Conservation (phyloP, 2,888 invertebrate species). For the Rotaria macrura region DNA sequence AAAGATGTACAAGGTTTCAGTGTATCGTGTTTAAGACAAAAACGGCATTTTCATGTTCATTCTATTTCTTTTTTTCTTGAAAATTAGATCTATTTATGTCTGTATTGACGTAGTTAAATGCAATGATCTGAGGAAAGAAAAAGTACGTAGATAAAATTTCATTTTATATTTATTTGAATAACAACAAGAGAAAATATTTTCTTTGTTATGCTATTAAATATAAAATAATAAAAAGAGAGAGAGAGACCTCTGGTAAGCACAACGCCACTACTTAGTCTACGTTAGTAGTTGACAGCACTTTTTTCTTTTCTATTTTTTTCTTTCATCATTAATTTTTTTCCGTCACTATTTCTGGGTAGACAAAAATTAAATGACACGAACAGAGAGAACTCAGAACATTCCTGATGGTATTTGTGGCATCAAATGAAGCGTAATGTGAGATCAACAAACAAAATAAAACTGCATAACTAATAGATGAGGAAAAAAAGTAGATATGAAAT, state of each 20-base stretch:
- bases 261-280: too few relatives aligned
- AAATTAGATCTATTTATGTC: too few relatives aligned
- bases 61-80: too few relatives aligned
- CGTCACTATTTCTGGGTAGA: background rate
- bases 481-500: background rate
- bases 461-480: background rate
- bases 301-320: background rate
- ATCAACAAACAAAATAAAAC: background rate
- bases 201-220: background rate
- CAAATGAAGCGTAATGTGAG: background rate
- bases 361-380: slow-evolving; percentile 3
- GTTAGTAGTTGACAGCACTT: background rate
- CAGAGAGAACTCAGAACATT: background rate
- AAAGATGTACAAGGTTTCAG: too few relatives aligned
- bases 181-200: background rate
- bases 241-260: too few relatives aligned
- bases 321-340: background rate
- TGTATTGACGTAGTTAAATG: too few relatives aligned
- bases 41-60: too few relatives aligned
- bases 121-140: too few relatives aligned
- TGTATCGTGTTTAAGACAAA: too few relatives aligned
- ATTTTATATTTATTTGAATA: background rate
- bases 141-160: too few relatives aligned
- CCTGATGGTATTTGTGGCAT: background rate
- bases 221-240: background rate